Evolutionary conservation across 1,140 invertebrate species (phyloP).

Genomic region (Drosophila pectinifera): DNA sequence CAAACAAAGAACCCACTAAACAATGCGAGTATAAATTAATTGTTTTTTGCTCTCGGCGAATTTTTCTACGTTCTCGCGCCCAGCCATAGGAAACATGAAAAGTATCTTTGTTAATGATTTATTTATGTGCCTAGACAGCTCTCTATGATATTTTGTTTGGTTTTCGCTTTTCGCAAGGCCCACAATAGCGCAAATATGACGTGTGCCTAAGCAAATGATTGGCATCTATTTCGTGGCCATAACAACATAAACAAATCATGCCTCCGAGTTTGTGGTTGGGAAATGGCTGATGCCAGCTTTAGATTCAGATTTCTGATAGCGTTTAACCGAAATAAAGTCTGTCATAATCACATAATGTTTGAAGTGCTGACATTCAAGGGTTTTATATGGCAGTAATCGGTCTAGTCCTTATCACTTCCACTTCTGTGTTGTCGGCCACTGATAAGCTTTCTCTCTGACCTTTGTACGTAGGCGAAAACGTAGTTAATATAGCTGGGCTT

Average conservation of each 20-base stretch:
- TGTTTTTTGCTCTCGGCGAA: conserved; percentile 32
- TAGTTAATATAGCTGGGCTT: conserved; percentile 7
- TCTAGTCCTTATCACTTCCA: conserved; percentile 45
- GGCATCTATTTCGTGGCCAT: conserved; percentile 37
- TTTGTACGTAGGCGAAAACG: conserved; percentile 48
- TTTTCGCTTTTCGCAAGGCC: conserved; percentile 31
- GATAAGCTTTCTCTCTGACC: conserved; percentile 62
- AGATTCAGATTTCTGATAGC: background rate
- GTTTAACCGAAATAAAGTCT: conserved; percentile 1
- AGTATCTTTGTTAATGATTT: conserved; percentile 61
- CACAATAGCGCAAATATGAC: conserved; percentile 54
- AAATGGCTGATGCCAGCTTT: conserved; percentile 8
- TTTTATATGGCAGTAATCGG: conserved; percentile 34
- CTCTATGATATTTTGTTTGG: conserved; percentile 41
- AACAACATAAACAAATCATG: conserved; percentile 18
- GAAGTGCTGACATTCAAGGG: conserved; percentile 48
- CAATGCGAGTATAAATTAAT: conserved; percentile 58
- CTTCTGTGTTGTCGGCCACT: conserved; percentile 54
- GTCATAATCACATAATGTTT: conserved; percentile 23
- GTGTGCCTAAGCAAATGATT: conserved; percentile 48
- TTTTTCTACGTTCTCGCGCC: conserved; percentile 11
- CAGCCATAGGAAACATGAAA: conserved; percentile 50
- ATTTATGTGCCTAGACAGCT: conserved; percentile 20
- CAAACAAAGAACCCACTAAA: conserved; percentile 39
- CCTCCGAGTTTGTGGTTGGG: conserved; percentile 3